phyloP scores from a whole-genome alignment of 2,888 invertebrate genomes.

The Troides aeacus region DNA sequence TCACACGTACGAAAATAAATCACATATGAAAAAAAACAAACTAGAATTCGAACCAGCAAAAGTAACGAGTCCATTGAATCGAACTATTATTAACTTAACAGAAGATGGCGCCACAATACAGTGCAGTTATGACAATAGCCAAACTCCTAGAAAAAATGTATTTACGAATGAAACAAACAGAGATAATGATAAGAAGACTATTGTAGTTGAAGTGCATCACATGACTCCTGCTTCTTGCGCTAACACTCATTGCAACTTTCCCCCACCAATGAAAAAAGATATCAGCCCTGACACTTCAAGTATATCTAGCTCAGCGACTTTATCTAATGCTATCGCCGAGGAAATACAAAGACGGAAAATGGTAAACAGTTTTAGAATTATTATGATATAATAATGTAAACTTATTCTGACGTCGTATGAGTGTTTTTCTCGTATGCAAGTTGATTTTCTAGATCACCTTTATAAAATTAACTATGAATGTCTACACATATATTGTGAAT shows the following conservation, averaged over 20 bases:
- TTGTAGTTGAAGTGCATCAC: constrained; percentile 88
- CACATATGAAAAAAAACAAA: constrained; percentile 52
- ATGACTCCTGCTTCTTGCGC: constrained; percentile 56
- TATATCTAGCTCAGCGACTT: constrained; percentile 62
- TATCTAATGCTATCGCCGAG: constrained; percentile 76
- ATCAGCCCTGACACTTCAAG: constrained; percentile 57
- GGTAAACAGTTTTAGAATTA: constrained; percentile 42
- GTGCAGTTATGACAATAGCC: constrained; percentile 79
- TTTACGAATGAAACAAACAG: constrained; percentile 54
- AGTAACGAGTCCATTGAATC: constrained; percentile 75
- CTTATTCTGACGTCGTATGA: no score
- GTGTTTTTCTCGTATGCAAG: no score
- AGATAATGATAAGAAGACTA: constrained; percentile 80
- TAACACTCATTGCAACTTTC: constrained; percentile 57
- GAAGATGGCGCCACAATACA: constrained; percentile 86
- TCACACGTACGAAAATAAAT: constrained; percentile 68
- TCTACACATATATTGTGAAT: no score
- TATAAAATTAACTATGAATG: no score
- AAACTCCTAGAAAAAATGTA: constrained; percentile 63
- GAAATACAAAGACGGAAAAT: constrained; percentile 69
- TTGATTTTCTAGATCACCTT: no score
- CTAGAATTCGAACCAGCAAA: constrained; percentile 56
- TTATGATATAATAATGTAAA: no score
- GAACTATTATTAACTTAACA: constrained; percentile 86
- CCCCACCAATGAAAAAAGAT: constrained; percentile 55